Conservation (phyloP, 2,797 vertebrate genomes). For the Perodicticus potto region DNA sequence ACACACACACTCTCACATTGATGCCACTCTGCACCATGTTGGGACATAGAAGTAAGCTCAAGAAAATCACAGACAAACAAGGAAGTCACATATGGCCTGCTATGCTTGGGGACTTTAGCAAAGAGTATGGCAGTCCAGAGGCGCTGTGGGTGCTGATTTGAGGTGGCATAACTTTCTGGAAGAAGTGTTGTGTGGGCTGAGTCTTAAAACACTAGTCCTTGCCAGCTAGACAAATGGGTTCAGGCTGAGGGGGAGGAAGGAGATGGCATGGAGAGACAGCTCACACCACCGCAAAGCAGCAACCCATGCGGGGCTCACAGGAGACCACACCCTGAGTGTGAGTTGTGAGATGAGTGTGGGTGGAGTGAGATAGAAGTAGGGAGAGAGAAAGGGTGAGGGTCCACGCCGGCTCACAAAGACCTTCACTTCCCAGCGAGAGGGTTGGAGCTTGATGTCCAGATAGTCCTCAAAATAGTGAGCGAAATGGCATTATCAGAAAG, state of each 20-base stretch:
- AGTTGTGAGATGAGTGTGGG: neutral
- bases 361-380: neutral
- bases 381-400: neutral
- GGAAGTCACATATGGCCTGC: accelerated
- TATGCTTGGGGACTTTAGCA: neutral
- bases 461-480: neutral
- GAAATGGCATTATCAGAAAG: neutral
- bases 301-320: accelerated
- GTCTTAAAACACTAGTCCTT: neutral
- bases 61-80: neutral
- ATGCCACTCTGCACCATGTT: neutral
- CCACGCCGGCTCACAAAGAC: neutral
- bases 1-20: neutral
- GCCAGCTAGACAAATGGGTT: neutral
- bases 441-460: neutral
- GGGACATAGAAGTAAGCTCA: neutral
- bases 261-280: neutral
- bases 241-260: neutral
- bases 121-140: accelerated
- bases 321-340: neutral
- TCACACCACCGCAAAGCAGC: neutral
- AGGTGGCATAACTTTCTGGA: neutral
- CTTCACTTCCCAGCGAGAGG: neutral
- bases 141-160: neutral
- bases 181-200: neutral